These are phyloP conservation scores for Bovichtus variegatus DNA, from an alignment of 2,797 vertebrate genomes.

Conservation along the genomic window DNA sequence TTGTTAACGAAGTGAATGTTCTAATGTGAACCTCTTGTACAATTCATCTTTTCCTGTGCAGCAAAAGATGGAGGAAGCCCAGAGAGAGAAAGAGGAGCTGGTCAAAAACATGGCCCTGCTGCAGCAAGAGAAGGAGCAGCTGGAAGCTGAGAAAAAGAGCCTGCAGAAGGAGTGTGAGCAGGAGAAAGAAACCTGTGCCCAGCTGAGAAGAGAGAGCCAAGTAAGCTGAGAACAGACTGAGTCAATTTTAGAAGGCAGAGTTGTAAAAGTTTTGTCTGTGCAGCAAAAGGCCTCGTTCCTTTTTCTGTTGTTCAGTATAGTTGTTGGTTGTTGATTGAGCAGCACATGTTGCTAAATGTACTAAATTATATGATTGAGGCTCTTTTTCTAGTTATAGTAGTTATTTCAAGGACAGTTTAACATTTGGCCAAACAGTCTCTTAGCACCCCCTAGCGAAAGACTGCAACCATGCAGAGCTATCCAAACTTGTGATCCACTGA, in stretches of 20 bases:
- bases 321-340: background rate
- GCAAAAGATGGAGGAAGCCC: conserved; percentile 96
- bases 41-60: conserved; percentile 64
- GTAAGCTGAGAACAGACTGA: conserved; percentile 79
- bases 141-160: conserved; percentile 88
- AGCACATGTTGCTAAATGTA: conserved; percentile 3
- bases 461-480: conserved; percentile 34
- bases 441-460: conserved; percentile 83
- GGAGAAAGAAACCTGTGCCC: conserved; percentile 85
- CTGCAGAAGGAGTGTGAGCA: conserved; percentile 88
- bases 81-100: conserved; percentile 94
- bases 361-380: conserved; percentile 5
- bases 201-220: conserved; percentile 91
- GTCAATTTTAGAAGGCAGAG: background rate
- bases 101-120: conserved; percentile 88
- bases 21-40: background rate
- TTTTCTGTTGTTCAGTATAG: background rate
- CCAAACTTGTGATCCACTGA: conserved; percentile 34
- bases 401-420: conserved; percentile 5
- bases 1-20: background rate
- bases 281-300: background rate
- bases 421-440: conserved; percentile 63
- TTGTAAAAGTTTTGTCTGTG: conserved; percentile 13
- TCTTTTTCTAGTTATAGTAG: background rate
- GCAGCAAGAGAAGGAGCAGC: conserved; percentile 91